Conservation (phyloP, 2,888 invertebrate genomes). For the Falcaria lacertinaria region DNA sequence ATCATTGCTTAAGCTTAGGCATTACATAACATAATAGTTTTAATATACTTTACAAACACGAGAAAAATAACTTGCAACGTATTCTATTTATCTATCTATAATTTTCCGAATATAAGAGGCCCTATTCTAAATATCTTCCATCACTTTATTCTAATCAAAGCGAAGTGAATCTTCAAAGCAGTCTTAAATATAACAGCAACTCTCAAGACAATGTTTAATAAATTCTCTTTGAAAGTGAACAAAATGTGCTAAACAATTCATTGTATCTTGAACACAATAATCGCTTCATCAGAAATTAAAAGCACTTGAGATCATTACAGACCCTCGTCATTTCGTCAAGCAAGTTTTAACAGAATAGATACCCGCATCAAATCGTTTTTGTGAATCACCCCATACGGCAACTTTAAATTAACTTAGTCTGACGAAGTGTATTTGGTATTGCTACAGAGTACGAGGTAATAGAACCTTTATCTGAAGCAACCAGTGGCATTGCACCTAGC, state of each 20-base stretch:
- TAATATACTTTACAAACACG: neutral
- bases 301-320: constrained; percentile 36
- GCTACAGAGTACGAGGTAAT: no score
- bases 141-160: neutral
- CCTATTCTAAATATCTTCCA: neutral
- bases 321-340: constrained; percentile 37
- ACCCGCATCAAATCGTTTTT: constrained; percentile 45
- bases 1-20: no score
- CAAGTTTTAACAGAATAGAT: constrained; percentile 36
- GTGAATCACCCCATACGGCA: constrained; percentile 24
- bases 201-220: neutral
- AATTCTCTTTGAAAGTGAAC: constrained; percentile 1
- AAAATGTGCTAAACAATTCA: constrained; percentile 1
- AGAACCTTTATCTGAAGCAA: constrained; percentile 10
- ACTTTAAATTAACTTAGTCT: constrained; percentile 36
- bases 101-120: neutral
- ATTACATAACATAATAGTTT: no score
- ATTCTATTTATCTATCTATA: neutral
- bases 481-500: neutral
- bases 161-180: neutral
- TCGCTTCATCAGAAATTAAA: constrained; percentile 39
- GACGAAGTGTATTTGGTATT: constrained; percentile 21
- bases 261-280: constrained; percentile 12
- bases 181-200: neutral
- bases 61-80: neutral